Conservation (phyloP, 2,113 vertebrate genomes). For the Oreochromis niloticus region DNA sequence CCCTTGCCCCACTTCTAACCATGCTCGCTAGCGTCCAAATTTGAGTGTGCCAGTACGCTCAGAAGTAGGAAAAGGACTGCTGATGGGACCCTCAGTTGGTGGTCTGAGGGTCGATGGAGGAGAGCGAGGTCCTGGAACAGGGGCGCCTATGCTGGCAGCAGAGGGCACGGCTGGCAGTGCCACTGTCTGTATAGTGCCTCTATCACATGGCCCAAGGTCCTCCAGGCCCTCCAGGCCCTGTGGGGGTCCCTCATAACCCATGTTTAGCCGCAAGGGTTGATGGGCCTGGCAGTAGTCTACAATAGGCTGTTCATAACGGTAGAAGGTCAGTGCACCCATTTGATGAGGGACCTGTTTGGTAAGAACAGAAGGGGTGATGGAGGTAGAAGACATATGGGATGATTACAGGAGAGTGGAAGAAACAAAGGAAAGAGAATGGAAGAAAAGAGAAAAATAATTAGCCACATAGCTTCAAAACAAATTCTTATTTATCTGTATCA, state of each 20-base stretch:
- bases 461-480: not conserved
- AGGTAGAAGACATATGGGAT: not conserved
- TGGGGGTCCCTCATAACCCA: conserved; percentile 74
- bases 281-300: conserved; percentile 81
- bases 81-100: conserved; percentile 49
- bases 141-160: conserved; percentile 44
- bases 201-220: conserved; percentile 67
- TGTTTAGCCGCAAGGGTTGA: conserved; percentile 76
- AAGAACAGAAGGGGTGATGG: not conserved
- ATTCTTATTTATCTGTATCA: not conserved
- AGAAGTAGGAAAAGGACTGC: conserved; percentile 43
- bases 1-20: not conserved
- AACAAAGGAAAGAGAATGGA: not conserved
- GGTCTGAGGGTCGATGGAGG: conserved; percentile 63
- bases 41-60: conserved; percentile 73
- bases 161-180: conserved; percentile 69
- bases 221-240: conserved; percentile 70
- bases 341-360: conserved; percentile 74
- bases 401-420: not conserved
- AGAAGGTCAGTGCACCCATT: conserved; percentile 79
- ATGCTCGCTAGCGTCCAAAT: conserved; percentile 67
- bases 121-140: conserved; percentile 59
- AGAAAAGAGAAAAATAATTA: not conserved
- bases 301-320: conserved; percentile 77
- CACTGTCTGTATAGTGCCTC: conserved; percentile 73